These are phyloP conservation scores for Hemithea aestivaria DNA, from an alignment of 2,888 invertebrate genomes.

Conservation along the genomic window DNA sequence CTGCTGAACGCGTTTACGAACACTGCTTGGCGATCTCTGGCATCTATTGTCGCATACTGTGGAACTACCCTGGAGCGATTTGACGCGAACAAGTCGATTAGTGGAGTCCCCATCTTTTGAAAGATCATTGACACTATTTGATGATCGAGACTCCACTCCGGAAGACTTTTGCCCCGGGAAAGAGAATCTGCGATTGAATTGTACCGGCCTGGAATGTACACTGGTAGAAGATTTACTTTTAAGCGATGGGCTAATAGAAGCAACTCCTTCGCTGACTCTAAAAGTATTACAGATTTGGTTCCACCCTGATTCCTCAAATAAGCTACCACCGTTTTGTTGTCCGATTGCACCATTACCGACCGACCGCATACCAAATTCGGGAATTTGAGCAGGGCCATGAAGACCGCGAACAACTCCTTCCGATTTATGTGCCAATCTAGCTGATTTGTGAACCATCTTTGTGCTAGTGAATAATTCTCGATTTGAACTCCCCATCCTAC, in stretches of 20 bases:
- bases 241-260: conserved; percentile 4
- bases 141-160: conserved; percentile 24
- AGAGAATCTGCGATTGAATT: conserved; percentile 26
- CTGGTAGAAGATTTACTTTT: conserved; percentile 9
- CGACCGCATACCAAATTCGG: neutral
- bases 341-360: conserved; percentile 24
- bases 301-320: conserved; percentile 28
- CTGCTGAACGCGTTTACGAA: conserved; percentile 9
- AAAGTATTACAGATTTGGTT: conserved; percentile 8
- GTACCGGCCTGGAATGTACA: conserved; percentile 29
- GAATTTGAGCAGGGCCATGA: conserved; percentile 7
- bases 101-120: conserved; percentile 13
- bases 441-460: conserved; percentile 19
- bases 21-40: conserved; percentile 1
- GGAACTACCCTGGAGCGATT: conserved; percentile 3
- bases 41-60: conserved; percentile 6
- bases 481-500: conserved; percentile 26
- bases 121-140: conserved; percentile 10
- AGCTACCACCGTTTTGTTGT: conserved; percentile 27
- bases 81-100: conserved; percentile 13
- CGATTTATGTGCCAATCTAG: conserved; percentile 26
- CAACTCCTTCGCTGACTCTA: conserved; percentile 9
- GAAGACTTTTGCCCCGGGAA: conserved; percentile 14
- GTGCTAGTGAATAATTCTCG: conserved; percentile 1
- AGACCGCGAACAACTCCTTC: conserved; percentile 26